Conservation (phyloP, 2,113 vertebrate genomes). For the Heptranchias perlo region DNA sequence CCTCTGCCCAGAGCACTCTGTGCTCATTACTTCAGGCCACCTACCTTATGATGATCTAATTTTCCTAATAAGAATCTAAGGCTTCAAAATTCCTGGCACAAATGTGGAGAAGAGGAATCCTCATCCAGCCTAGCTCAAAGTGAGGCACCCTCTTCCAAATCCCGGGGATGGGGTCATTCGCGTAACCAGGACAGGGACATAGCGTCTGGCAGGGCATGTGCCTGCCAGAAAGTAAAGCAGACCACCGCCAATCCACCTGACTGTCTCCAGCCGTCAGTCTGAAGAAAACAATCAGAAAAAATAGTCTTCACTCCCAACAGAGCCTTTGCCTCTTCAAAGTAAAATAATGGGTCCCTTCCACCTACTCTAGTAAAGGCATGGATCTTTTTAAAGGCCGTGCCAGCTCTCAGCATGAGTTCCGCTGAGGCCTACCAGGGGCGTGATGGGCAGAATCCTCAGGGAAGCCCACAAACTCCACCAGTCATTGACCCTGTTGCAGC, state of each 20-base stretch:
- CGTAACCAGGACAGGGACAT: not conserved
- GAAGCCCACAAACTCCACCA: not conserved
- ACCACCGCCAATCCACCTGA: not conserved
- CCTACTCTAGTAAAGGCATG: not conserved
- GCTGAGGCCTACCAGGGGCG: not conserved
- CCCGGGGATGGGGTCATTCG: not conserved
- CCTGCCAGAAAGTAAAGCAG: not conserved
- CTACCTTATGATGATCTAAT: not conserved
- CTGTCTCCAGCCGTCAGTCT: not conserved
- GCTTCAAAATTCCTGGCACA: not conserved
- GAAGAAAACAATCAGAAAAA: not conserved
- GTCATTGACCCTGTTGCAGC: not conserved
- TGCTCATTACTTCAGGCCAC: not conserved
- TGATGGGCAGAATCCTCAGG: not conserved
- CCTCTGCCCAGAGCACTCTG: not conserved
- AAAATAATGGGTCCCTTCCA: not conserved
- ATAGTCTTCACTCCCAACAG: not conserved
- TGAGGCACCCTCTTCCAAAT: not conserved
- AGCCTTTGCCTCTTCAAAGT: not conserved
- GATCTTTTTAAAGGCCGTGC: not conserved
- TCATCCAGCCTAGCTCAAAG: not conserved
- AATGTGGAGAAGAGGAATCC: not conserved
- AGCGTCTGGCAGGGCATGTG: not conserved
- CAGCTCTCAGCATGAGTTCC: not conserved
- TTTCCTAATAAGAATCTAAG: not conserved